phyloP scores from a whole-genome alignment of 2,113 vertebrate genomes.

The Todiramphus chloris region DNA sequence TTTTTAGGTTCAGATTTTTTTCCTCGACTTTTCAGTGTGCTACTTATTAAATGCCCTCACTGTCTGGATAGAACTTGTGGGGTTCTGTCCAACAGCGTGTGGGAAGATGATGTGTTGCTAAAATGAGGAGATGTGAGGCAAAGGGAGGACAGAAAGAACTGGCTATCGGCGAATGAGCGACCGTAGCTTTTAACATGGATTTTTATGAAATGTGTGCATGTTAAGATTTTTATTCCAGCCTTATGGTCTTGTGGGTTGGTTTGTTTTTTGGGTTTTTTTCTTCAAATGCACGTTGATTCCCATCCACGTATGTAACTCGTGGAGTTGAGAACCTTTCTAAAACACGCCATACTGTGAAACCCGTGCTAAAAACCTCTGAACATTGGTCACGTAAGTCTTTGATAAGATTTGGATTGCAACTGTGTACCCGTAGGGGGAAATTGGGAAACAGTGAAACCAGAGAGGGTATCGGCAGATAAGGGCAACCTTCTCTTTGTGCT shows the following conservation, averaged over 20 bases:
- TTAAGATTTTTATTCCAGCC: neutral
- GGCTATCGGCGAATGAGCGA: neutral
- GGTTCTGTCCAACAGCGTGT: neutral
- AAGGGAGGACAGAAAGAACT: neutral
- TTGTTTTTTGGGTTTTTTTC: no score
- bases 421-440: neutral
- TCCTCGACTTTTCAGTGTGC: neutral
- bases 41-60: neutral
- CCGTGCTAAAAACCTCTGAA: neutral
- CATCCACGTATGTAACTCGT: neutral
- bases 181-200: neutral
- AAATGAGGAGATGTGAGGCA: neutral
- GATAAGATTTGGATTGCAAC: neutral
- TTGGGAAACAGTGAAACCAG: neutral
- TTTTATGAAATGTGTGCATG: neutral
- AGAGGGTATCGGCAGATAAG: constrained; percentile 8
- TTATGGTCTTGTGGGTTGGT: neutral
- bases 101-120: neutral
- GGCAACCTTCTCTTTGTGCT: neutral
- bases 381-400: neutral
- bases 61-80: neutral
- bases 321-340: neutral
- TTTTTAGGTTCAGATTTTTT: neutral
- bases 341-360: neutral
- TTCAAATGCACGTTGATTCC: neutral